These are phyloP conservation scores for Heliothis peltigera DNA, from an alignment of 2,888 invertebrate species.

Conservation along the genomic window DNA sequence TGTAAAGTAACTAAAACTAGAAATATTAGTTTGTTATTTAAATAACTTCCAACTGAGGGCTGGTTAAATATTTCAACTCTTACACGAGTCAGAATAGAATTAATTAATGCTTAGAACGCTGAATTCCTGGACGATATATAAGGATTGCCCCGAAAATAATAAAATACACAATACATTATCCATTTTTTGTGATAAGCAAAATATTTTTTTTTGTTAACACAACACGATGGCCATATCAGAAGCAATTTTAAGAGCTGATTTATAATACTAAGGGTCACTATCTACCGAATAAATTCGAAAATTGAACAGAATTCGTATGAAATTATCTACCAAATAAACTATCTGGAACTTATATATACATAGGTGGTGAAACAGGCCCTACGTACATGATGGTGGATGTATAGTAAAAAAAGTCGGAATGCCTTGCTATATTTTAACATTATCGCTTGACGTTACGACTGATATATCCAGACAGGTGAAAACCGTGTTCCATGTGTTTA, in stretches of 20 bases:
- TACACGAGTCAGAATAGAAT: neutral
- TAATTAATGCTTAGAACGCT: neutral
- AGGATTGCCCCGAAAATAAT: constrained; percentile 9
- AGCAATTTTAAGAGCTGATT: too few relatives aligned
- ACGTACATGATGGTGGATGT: too few relatives aligned
- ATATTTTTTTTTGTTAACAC: too few relatives aligned
- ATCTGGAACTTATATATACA: too few relatives aligned
- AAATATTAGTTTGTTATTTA: neutral
- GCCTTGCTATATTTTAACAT: constrained; percentile 18
- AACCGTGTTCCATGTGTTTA: constrained; percentile 17
- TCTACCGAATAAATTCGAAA: too few relatives aligned
- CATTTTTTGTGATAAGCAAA: too few relatives aligned
- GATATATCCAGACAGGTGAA: constrained; percentile 21
- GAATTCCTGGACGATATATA: neutral
- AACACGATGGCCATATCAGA: too few relatives aligned
- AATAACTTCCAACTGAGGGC: neutral
- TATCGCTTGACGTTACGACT: constrained; percentile 11
- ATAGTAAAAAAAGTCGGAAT: constrained; percentile 1
- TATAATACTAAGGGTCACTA: too few relatives aligned
- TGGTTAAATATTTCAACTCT: neutral
- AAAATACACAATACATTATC: constrained; percentile 32
- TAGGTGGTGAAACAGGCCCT: too few relatives aligned
- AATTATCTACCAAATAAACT: too few relatives aligned
- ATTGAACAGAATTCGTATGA: too few relatives aligned
- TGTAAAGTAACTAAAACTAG: too few relatives aligned